phyloP scores from a whole-genome alignment of 2,888 invertebrate species.

The Chironomus riparius region DNA sequence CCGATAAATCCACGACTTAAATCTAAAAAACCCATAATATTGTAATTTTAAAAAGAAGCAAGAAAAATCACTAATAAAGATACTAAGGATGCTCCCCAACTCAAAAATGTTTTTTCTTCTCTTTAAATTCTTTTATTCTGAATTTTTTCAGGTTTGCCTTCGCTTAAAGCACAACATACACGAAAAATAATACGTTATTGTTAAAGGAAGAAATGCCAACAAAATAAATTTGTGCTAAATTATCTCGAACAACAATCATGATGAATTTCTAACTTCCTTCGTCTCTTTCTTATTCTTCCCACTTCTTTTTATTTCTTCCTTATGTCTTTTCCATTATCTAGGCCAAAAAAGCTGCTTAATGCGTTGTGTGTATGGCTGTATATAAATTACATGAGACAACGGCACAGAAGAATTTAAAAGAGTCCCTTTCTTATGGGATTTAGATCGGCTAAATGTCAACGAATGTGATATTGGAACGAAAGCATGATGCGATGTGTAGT shows the following conservation, averaged over 20 bases:
- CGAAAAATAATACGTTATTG: not conserved
- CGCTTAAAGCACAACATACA: not conserved
- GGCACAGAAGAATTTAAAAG: not conserved
- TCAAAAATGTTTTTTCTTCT: not conserved
- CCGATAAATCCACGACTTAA: too few species aligned
- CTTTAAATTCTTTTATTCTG: not conserved
- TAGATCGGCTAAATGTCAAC: not conserved
- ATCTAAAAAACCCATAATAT: too few species aligned
- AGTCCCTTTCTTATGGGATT: not conserved
- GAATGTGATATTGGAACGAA: not conserved
- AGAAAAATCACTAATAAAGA: not conserved
- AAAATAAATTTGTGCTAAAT: slow-evolving; percentile 17
- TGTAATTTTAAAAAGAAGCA: not conserved
- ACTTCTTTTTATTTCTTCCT: not conserved
- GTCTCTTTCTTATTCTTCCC: not conserved
- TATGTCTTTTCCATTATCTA: not conserved
- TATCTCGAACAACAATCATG: slow-evolving; percentile 18
- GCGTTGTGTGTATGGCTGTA: not conserved
- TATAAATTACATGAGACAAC: slow-evolving; percentile 7
- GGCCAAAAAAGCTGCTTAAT: not conserved
- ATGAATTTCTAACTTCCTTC: slow-evolving; percentile 16
- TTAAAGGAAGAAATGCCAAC: not conserved
- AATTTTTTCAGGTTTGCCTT: not conserved
- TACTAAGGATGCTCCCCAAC: not conserved
- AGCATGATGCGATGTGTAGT: not conserved